These are phyloP conservation scores for Progne subis DNA, from an alignment of 2,113 vertebrate species.

Conservation along the genomic window DNA sequence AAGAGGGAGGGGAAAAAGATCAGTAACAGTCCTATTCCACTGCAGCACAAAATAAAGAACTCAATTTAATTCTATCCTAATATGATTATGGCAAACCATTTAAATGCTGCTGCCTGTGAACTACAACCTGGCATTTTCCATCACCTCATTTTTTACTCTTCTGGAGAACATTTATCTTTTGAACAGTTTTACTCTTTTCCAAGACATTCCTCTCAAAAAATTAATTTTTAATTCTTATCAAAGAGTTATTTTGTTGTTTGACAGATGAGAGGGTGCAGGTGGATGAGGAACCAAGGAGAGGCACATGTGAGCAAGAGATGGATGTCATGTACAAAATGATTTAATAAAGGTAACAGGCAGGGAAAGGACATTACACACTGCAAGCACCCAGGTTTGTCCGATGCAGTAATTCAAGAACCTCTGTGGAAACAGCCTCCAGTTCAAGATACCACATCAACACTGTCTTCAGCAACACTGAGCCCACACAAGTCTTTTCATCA, in stretches of 20 bases:
- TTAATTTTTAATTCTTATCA: not conserved
- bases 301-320: not conserved
- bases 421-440: not conserved
- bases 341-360: not conserved
- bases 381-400: conserved; percentile 21
- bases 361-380: not conserved
- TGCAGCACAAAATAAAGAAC: conserved; percentile 56
- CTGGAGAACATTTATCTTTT: not conserved
- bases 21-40: conserved; percentile 46
- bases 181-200: not conserved
- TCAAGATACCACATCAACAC: not conserved
- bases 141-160: conserved; percentile 39
- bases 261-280: not conserved
- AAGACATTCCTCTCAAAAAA: not conserved
- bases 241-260: not conserved
- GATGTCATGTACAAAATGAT: conserved; percentile 7
- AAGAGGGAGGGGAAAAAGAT: conserved; percentile 44
- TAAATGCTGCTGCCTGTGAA: conserved; percentile 62
- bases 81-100: conserved; percentile 68
- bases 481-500: not conserved
- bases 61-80: conserved; percentile 60
- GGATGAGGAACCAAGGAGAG: conserved; percentile 12
- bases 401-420: conserved; percentile 29
- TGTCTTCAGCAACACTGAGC: not conserved
- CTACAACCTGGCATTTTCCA: conserved; percentile 62